A percentile compares a stretch with the other conserved stretches of the same genome.
Conservation (phyloP, 2,113 vertebrate species). For the Myrmecophaga tridactyla region DNA sequence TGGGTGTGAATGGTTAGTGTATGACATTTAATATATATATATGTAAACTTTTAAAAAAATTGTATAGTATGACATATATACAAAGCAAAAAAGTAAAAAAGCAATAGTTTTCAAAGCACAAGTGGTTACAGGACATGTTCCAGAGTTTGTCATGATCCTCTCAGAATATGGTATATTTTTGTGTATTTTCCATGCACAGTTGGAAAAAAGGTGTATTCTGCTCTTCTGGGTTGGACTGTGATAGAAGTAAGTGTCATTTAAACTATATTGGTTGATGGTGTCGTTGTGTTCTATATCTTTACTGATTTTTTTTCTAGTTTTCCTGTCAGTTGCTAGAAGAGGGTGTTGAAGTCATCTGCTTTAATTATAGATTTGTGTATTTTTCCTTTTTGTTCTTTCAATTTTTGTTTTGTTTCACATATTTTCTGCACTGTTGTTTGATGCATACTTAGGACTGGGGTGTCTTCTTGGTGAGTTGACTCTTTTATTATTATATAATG, state of each 20-base stretch:
- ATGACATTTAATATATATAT: slow-evolving; percentile 1
- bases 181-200: background rate
- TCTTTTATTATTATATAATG: background rate
- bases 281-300: background rate
- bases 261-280: background rate
- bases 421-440: background rate
- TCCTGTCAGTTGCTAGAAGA: background rate
- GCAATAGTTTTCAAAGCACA: no score
- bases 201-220: background rate
- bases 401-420: background rate
- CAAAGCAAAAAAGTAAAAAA: no score
- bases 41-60: no score
- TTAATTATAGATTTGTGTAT: no score
- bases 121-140: no score
- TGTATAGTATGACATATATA: no score
- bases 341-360: no score
- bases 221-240: background rate
- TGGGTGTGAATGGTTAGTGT: background rate
- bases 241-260: slow-evolving; percentile 2
- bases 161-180: background rate
- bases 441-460: background rate
- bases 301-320: background rate
- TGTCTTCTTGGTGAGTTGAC: background rate
- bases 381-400: background rate
- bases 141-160: no score